A percentile compares a stretch with the other conserved stretches of the same genome.
Conservation (phyloP, 2,113 vertebrate species). For the Heliornis fulica region DNA sequence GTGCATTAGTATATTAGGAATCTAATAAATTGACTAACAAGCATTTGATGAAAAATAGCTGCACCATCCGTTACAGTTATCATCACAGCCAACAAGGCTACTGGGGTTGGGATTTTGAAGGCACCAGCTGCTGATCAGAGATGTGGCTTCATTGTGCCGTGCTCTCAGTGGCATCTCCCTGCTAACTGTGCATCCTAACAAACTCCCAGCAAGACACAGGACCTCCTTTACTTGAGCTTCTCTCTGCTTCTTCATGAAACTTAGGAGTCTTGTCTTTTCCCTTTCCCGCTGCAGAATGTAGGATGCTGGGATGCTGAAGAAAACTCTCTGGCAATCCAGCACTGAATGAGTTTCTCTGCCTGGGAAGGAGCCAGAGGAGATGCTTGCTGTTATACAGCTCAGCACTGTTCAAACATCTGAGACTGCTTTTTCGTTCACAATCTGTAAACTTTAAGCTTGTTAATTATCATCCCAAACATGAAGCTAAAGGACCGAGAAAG, state of each 20-base stretch:
- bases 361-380: not conserved
- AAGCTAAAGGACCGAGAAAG: not conserved
- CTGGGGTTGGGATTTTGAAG: conserved; percentile 29
- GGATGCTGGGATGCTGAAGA: not conserved
- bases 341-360: not conserved
- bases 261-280: not conserved
- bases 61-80: conserved; percentile 57
- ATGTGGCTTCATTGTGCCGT: not conserved
- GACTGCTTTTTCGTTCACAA: not conserved
- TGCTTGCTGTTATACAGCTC: accelerated
- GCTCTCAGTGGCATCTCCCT: not conserved
- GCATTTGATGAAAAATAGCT: conserved; percentile 68
- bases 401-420: not conserved
- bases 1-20: conserved; percentile 70
- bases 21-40: conserved; percentile 71
- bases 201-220: not conserved
- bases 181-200: not conserved
- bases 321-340: not conserved
- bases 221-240: not conserved
- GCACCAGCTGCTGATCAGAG: conserved; percentile 32
- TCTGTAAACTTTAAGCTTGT: not conserved
- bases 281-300: not conserved
- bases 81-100: conserved; percentile 45
- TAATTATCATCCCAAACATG: not conserved
- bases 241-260: not conserved